Conservation (phyloP, 2,113 vertebrate species). For the Camelus bactrianus region DNA sequence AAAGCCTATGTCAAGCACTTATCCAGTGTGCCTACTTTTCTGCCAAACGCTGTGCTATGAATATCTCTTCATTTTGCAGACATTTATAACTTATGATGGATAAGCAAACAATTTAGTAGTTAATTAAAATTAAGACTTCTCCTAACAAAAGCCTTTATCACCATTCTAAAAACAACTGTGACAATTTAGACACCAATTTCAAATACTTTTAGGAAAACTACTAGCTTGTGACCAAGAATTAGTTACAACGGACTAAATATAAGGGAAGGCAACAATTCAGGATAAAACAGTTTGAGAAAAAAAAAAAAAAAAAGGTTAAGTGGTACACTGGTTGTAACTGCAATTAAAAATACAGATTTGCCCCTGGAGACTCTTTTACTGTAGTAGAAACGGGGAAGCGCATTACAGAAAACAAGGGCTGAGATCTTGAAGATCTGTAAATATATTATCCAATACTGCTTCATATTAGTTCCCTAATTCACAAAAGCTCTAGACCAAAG, state of each 20-base stretch:
- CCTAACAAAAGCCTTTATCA: conserved; percentile 2
- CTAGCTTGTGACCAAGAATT: conserved; percentile 33
- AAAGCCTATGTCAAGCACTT: not conserved
- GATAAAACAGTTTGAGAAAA: not conserved
- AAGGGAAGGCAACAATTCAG: not conserved
- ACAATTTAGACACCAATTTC: not conserved
- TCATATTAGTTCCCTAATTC: not conserved
- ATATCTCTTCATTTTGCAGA: conserved; percentile 9
- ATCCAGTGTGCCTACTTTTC: not conserved
- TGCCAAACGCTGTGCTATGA: not conserved
- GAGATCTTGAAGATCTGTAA: conserved; percentile 26
- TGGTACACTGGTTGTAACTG: not conserved
- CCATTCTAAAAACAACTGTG: not conserved
- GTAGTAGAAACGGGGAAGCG: not conserved
- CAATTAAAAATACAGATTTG: conserved; percentile 13
- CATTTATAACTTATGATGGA: not conserved
- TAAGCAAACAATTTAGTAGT: conserved; percentile 22
- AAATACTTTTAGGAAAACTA: conserved; percentile 50
- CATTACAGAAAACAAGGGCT: conserved; percentile 41
- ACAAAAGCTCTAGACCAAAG: conserved; percentile 33
- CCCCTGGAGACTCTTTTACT: conserved; percentile 68
- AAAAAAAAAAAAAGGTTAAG: not conserved
- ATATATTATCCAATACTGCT: not conserved
- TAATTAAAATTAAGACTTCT: conserved; percentile 35
- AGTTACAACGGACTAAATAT: conserved; percentile 46